Base-by-base conservation (phyloP, 2,888 invertebrate genomes). In the Thumatha senex region DNA sequence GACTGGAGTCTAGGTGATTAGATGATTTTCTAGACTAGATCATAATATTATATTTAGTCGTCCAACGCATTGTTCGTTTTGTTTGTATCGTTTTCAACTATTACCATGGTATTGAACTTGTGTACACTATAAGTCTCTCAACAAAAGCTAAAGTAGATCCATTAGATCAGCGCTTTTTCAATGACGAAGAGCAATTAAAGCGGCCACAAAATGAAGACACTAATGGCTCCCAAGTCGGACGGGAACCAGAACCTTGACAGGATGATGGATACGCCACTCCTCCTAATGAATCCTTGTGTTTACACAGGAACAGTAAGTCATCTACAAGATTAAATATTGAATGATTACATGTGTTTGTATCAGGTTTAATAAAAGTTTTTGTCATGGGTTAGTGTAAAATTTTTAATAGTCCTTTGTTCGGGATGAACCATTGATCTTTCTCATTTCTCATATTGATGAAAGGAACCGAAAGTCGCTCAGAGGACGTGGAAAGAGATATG, bases 211-310 rank as follows among this genome's bases (percentile, higher is more conserved):
- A 74, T 72, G 65, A 67, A 70, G 62, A 60, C 66, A 58, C 67
- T 76, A 76, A 77, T 71, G 73, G 69, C 60, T 54, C 40, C 45
- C 65, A 59, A 72, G 73, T 70, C 72, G 58, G 70, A 68, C 63
- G 66, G 62, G 67, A 72, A 62, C 58, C 18, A 58, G 36, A 60
- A 57, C 56, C 63, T 67, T 69, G 79, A 79, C 78, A 76, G 78
- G 40, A 75, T 79, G 79, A 79, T 79, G 72, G 76, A 79, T 79
- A 62, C 53, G 52, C 64, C 72, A 78, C 76, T 76, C 63, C 54
- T 56, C 38, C 56, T 79, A 79, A 79, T 79, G 78, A 77, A 70
- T 72, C 58, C 71, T 66, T 63, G 61, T 67, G 70, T 70, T 70
- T 62, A 67, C 67, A 55, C 18, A 48, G 46, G 48, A 55, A 58